Conservation (phyloP, 2,888 invertebrate genomes). For the Neoaliturus tenellus region DNA sequence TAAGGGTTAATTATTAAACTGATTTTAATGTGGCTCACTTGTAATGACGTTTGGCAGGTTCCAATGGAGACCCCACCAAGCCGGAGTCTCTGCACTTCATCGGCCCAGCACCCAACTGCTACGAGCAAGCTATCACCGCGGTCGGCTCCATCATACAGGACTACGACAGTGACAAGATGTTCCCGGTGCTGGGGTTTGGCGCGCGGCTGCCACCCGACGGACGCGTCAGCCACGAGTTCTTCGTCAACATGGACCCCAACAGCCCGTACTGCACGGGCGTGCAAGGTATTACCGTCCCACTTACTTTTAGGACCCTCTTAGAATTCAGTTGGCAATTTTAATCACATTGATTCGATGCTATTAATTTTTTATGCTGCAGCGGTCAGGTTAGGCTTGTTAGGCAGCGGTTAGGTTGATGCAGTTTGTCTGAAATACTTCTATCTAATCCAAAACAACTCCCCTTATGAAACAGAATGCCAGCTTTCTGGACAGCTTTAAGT, state of each 20-base stretch:
- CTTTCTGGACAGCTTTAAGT: too few relatives aligned
- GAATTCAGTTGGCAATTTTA: too few relatives aligned
- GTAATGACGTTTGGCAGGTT: constrained; percentile 66
- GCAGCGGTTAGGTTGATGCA: too few relatives aligned
- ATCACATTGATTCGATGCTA: too few relatives aligned
- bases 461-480: too few relatives aligned
- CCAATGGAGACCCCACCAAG: constrained; percentile 71
- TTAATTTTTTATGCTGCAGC: too few relatives aligned
- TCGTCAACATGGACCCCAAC: constrained; percentile 73
- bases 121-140: constrained; percentile 70
- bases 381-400: too few relatives aligned
- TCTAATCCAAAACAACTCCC: too few relatives aligned
- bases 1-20: too few relatives aligned
- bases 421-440: too few relatives aligned
- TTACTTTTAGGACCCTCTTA: too few relatives aligned
- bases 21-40: too few relatives aligned
- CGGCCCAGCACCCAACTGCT: constrained; percentile 65
- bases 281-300: constrained; percentile 64
- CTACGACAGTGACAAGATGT: constrained; percentile 74
- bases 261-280: constrained; percentile 74
- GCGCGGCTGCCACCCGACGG: constrained; percentile 71
- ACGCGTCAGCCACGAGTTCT: constrained; percentile 71
- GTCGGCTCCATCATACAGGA: constrained; percentile 73
- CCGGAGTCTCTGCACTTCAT: constrained; percentile 72
- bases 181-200: constrained; percentile 73